Evolutionary conservation across 2,888 invertebrate species (phyloP), one percentile per base, ranked within the genome.

Genomic region (Hypsopygia costalis): DNA sequence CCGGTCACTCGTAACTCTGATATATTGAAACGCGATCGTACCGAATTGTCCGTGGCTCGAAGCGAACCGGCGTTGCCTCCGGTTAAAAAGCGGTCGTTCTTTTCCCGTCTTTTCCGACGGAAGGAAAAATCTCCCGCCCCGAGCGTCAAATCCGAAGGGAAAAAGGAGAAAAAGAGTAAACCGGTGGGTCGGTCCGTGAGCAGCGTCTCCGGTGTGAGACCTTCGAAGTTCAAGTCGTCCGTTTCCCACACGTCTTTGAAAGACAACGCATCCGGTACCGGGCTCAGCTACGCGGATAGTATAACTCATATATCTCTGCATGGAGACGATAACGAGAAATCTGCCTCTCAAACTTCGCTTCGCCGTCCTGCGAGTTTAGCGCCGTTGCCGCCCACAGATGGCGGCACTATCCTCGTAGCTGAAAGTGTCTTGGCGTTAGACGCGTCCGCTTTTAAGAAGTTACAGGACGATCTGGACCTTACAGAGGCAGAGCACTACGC

Each of bases 401-500:
- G 86, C 36, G 89, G 89, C 48, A 91, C 91, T 55, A 91, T 92
- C 44, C 65, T 92, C 11, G 91, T 92, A 0, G 92, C 92, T 1
- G 89, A 89, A 44, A 89, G 88, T 51, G 89, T 89, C 1, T 51
- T 89, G 10, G 89, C 89, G 0, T 49, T 89, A 7, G 88, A 89
- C 58, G 87, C 89, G 1, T 53, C 61, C 1, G 68, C 80, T 1
- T 82, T 89, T 45, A 69, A 67, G 22, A 78, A 78, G 57, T 62
- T 89, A 1, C 88, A 80, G 35, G 88, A 88, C 28, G 91, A 92
- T 42, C 72, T 93, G 31, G 95, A 95, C 55, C 77, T 96, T 21
- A 96, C 96, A 0, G 96, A 96, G 55, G 96, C 95, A 0, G 97
- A 97, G 62, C 95, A 96, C 67, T 96, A 95, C 72, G 96, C 96